A percentile compares a stretch with the other conserved stretches of the same genome.
Conservation (phyloP, 1,140 invertebrate genomes). For the Meloidogyne hapla region DNA sequence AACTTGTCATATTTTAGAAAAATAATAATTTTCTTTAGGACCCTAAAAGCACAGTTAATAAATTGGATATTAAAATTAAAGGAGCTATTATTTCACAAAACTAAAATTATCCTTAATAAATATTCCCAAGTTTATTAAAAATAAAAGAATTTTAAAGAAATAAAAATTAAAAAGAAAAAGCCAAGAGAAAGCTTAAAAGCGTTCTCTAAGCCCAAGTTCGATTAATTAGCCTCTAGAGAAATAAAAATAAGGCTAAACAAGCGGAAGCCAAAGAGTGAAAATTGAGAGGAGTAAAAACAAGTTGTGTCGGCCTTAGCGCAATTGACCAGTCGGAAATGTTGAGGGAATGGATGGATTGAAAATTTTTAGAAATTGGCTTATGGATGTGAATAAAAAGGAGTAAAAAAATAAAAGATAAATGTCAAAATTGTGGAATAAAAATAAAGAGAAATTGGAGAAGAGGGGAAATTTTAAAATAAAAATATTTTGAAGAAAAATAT, state of each 20-base stretch:
- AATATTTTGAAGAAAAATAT: background rate
- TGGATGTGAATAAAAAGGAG: background rate
- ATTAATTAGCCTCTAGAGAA: background rate
- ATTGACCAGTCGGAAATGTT: constrained; percentile 5
- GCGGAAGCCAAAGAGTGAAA: background rate
- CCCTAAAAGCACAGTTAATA: no score
- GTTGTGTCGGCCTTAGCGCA: background rate
- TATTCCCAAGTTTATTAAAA: no score
- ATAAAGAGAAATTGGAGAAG: background rate
- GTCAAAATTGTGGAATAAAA: constrained; percentile 5
- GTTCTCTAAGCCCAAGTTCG: background rate
- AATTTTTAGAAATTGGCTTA: background rate
- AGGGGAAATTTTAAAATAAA: background rate
- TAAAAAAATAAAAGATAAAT: background rate
- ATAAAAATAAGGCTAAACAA: background rate
- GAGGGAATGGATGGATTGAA: background rate
- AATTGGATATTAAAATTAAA: no score
- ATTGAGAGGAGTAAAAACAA: background rate
- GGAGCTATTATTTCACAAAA: no score
- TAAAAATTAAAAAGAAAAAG: no score
- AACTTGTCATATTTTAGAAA: no score
- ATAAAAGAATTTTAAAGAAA: no score
- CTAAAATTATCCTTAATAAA: no score
- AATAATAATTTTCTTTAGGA: no score
- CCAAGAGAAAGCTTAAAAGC: background rate